Percentiles rank a stretch among this genome's conserved stretches.
phyloP scores from a whole-genome alignment of 2,113 vertebrate species.

The Theristicus caerulescens region DNA sequence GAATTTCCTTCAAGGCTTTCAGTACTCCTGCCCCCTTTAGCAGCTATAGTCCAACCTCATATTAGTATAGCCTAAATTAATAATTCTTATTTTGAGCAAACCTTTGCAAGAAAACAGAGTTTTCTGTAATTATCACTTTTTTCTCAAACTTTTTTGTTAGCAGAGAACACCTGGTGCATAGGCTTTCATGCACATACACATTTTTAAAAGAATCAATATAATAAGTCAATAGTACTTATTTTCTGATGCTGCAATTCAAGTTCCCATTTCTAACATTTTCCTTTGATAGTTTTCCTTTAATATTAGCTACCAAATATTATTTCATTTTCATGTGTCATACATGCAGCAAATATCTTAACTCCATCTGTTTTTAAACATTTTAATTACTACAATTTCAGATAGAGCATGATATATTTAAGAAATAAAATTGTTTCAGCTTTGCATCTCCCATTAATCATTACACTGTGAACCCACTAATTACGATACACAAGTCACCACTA shows the following conservation, averaged over 20 bases:
- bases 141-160: not conserved
- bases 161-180: not conserved
- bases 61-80: not conserved
- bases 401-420: not conserved
- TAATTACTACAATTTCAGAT: not conserved
- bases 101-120: rapidly evolving
- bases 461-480: not conserved
- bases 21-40: not conserved
- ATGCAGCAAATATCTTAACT: not conserved
- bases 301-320: not conserved
- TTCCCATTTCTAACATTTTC: not conserved
- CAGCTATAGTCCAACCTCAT: not conserved
- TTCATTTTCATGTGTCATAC: not conserved
- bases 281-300: not conserved
- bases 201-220: not conserved
- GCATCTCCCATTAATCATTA: not conserved
- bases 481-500: not conserved
- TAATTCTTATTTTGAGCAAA: not conserved
- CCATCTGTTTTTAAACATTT: not conserved
- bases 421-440: not conserved
- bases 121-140: not conserved
- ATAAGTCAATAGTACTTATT: slow-evolving; percentile 11
- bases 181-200: not conserved
- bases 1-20: not conserved
- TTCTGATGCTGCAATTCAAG: not conserved